Evolutionary conservation across 1,140 invertebrate species (phyloP), one percentile per base, ranked within the genome.

Genomic region (Wiebesia pumilae): DNA sequence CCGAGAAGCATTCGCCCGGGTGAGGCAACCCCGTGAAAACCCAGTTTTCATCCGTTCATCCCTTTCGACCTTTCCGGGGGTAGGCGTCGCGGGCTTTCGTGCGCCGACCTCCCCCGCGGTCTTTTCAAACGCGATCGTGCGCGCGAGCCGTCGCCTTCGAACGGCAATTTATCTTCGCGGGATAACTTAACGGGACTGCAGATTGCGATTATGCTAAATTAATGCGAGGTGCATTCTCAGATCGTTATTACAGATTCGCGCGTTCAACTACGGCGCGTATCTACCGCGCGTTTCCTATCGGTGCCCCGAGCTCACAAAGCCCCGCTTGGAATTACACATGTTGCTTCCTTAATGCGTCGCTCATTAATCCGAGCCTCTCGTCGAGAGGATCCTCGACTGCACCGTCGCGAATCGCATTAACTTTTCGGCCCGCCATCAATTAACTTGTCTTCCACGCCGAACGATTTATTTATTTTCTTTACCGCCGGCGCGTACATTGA

Each of bases 121-220:
- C 19, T 71, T 38, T 71, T 71, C 69, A 71, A 71, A 71, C 12
- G 69, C 69, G 35, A 14, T 35, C 69, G 69, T 69, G n/a, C 30
- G 12, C 30, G 0, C 4, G 67, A 69, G n/a, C n/a, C 12, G 33
- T 30, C 67, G 33, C 33, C 30, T 30, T 71, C 69, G 69, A 71
- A 38, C 69, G 69, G 69, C 69, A 71, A 71, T 71, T 71, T 71
- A 71, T 35, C 33, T 71, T 71, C 69, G 12, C 69, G 33, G 69
- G 30, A 6, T 14, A 33, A 38, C 69, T 71, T 71, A 38, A 71
- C 69, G 69, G 69, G 69, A 71, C 58, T 38, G 16, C 7, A 75
- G 71, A 75, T 75, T 43, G 27, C 35, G 38, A 75, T 75, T 75
- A 75, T 75, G 71, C 35, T 24, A 27, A 75, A 75, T 75, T 75